A percentile compares a stretch with the other conserved stretches of the same genome.
These are phyloP conservation scores for Pyrochroa serraticornis DNA, from an alignment of 2,888 invertebrate genomes.

Conservation along the genomic window DNA sequence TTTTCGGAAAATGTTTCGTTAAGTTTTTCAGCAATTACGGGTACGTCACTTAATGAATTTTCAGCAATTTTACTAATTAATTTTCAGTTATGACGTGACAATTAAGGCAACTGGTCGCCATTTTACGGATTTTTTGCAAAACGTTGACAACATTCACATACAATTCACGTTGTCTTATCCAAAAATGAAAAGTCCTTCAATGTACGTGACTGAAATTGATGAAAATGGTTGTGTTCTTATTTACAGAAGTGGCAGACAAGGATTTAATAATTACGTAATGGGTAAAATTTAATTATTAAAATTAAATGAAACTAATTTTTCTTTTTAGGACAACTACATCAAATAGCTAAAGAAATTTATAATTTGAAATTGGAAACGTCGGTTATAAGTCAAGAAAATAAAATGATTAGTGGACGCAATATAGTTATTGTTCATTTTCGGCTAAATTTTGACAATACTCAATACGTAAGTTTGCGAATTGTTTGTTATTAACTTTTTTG, in stretches of 20 bases:
- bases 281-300: constrained; percentile 59
- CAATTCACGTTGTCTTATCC: constrained; percentile 93
- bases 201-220: constrained; percentile 87
- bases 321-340: constrained; percentile 77
- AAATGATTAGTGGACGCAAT: constrained; percentile 58
- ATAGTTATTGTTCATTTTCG: constrained; percentile 70
- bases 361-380: constrained; percentile 72
- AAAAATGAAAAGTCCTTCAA: constrained; percentile 91
- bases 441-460: constrained; percentile 85
- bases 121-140: constrained; percentile 89
- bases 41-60: constrained; percentile 53
- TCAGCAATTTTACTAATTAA: background rate
- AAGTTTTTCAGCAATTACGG: constrained; percentile 88
- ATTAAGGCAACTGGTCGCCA: constrained; percentile 87
- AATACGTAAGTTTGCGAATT: constrained; percentile 66
- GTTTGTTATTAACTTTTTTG: background rate
- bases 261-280: constrained; percentile 84
- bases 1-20: constrained; percentile 90
- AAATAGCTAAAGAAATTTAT: constrained; percentile 86
- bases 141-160: constrained; percentile 90
- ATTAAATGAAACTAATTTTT: background rate
- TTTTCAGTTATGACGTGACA: constrained; percentile 78
- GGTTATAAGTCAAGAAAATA: constrained; percentile 70
- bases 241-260: constrained; percentile 82
- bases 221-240: constrained; percentile 82